Base-by-base conservation (phyloP, 1,140 invertebrate genomes). In the Probaryconus sp. region DNA sequence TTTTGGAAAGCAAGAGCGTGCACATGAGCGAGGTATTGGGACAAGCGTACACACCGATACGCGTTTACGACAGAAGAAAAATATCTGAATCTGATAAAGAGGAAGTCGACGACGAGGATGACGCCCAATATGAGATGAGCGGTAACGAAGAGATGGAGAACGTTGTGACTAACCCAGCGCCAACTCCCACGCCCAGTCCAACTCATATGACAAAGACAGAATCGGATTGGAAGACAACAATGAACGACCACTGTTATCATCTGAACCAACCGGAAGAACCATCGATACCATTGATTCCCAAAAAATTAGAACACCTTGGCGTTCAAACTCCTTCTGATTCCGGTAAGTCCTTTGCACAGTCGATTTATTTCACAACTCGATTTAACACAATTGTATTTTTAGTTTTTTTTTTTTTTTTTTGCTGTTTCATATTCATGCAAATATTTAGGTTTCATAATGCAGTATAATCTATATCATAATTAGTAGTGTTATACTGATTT, bases 271-370 rank as follows among this genome's bases (percentile, higher is more conserved):
- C 43, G 1, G 68, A 71, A 11, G 51, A 60, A 24, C 35, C 50
- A 0, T 37, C 20, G 1, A 1, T 48, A 1, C 13, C 26, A n/a
- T 30, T 45, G 14, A 24, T 21, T 7, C 42, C 33, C 4, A 55
- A 68, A 26, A 69, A 63, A 20, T 84, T 91, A 31, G 91, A 92
- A 64, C 89, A 89, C 74, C 88, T 93, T 28, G 92, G 92, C 33
- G 90, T 94, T 2, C 92, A 94, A 76, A 95, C 94, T 63, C 94
- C 94, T 35, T 95, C 94, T 2, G 94, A 96, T 90, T 95, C 94
- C 48, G 94, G 95, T 93, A 86, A 92, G 92, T 92, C 28, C n/a
- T n/a, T n/a, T n/a, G n/a, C n/a, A n/a, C n/a, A n/a, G n/a, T n/a
- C n/a, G n/a, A n/a, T n/a, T n/a, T n/a, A n/a, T n/a, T n/a, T n/a